A percentile compares a stretch with the other conserved stretches of the same genome.
Evolutionary conservation across 2,888 invertebrate species (phyloP).

Genomic region (Hirtodrosophila cameraria): DNA sequence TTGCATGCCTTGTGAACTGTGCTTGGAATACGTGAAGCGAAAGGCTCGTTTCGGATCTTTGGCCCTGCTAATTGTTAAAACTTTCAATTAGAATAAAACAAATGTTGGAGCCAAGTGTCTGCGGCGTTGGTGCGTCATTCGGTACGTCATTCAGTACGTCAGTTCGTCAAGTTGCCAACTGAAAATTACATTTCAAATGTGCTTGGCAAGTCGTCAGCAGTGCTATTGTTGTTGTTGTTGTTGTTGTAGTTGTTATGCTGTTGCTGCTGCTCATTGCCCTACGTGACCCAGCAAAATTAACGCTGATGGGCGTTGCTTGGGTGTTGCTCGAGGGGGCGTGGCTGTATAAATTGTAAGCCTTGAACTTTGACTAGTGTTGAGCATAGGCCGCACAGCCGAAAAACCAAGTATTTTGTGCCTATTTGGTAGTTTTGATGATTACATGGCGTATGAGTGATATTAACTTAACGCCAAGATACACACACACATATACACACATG

Average conservation of each 20-base stretch:
- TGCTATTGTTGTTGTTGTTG: constrained; percentile 21
- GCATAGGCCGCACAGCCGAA: background rate
- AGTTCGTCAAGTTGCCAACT: constrained; percentile 46
- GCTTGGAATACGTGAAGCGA: background rate
- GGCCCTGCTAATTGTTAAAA: constrained; percentile 62
- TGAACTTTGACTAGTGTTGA: constrained; percentile 53
- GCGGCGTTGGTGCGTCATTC: constrained; percentile 21
- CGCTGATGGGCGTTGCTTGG: constrained; percentile 12
- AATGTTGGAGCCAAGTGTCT: constrained; percentile 43
- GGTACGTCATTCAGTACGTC: constrained; percentile 15
- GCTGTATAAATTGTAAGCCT: constrained; percentile 51
- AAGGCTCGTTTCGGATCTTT: constrained; percentile 13
- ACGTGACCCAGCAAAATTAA: constrained; percentile 70
- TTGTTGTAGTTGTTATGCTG: constrained; percentile 10
- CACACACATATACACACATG: constrained; percentile 12
- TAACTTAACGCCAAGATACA: constrained; percentile 51
- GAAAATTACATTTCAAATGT: constrained; percentile 65
- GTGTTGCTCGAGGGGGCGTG: constrained; percentile 6
- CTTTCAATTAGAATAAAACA: constrained; percentile 60
- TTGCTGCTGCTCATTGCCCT: constrained; percentile 37
- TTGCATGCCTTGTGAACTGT: constrained; percentile 12
- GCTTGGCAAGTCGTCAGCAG: constrained; percentile 56
- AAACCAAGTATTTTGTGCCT: constrained; percentile 28
- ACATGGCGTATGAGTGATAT: constrained; percentile 69
- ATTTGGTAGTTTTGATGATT: constrained; percentile 45